Evolutionary conservation across 2,888 invertebrate species (phyloP).

Genomic region (Drosophila maculinotata): DNA sequence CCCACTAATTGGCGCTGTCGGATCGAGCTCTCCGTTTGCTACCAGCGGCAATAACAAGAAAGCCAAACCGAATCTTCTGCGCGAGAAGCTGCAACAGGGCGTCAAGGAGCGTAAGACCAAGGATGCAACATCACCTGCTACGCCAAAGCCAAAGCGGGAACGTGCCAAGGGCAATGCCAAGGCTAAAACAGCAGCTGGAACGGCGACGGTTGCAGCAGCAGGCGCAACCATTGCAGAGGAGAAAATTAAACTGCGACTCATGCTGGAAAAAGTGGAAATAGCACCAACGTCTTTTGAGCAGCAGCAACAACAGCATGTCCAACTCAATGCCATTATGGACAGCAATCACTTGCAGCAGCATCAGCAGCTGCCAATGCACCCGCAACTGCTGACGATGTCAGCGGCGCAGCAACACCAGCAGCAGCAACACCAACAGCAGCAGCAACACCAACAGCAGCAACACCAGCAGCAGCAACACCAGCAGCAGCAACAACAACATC

Average conservation of each 20-base stretch:
- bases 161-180: constrained; percentile 77
- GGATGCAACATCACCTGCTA: constrained; percentile 48
- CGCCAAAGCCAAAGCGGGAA: constrained; percentile 76
- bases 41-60: constrained; percentile 65
- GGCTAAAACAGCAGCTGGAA: constrained; percentile 59
- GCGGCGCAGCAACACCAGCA: constrained; percentile 36
- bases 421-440: constrained; percentile 23
- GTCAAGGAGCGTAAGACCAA: constrained; percentile 81
- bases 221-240: constrained; percentile 85
- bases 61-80: constrained; percentile 79
- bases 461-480: constrained; percentile 28
- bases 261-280: constrained; percentile 91
- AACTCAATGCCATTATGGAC: constrained; percentile 53
- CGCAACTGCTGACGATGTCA: constrained; percentile 43
- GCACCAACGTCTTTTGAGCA: constrained; percentile 39
- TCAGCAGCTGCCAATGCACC: constrained; percentile 57
- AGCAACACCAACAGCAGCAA: constrained; percentile 25
- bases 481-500: constrained; percentile 30
- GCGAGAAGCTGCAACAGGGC: constrained; percentile 83
- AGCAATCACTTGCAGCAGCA: constrained; percentile 44
- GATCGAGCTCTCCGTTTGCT: constrained; percentile 2
- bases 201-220: constrained; percentile 14
- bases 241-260: constrained; percentile 92
- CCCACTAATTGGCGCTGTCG: constrained; percentile 39
- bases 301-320: constrained; percentile 45